Evolutionary conservation across 2,113 vertebrate species (phyloP), one percentile per base, ranked within the genome.

Genomic region (Scartelaos histophorus): DNA sequence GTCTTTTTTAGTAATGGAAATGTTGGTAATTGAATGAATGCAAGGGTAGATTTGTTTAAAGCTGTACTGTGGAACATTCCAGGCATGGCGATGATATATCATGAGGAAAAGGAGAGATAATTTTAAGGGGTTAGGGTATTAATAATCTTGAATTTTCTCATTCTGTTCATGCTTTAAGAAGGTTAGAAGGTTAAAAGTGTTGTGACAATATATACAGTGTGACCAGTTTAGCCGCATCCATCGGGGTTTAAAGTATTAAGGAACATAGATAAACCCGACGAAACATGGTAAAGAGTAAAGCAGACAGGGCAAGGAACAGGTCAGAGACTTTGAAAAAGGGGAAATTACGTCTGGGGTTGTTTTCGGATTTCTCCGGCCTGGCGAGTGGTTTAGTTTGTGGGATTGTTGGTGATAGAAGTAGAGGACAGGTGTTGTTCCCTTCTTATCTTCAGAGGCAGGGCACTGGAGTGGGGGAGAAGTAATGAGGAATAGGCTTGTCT

Each of bases 391-490:
- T 16, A 25, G 71, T 76, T 67, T 71, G 25, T 67, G 19, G 43
- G 67, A 56, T 66, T 66, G 56, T 15, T 5, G 29, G 71, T 78
- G 87, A 88, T 78, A 76, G 76, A 89, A 86, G 85, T 70, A 80
- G 76, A 79, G 76, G 84, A 82, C 88, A 88, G 79, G 86, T 89
- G 87, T 71, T 86, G 79, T 79, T 89, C 57, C 3, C 34, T 62
- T 82, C 87, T 91, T 91, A 91, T 91, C 90, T 88, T 73, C 74
- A 67, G 74, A 83, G 70, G 82, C 89, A 90, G 86, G 78, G 66
- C 72, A 83, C 77, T 74, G 35, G 66, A 85, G 73, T 38, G 45
- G 67, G 76, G 79, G 58, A 16, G 58, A 29, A 76, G 82, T 87
- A 88, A 91, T 91, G 89, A 90, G 78, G 84, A 75, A 88, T 89